Base-by-base conservation (phyloP, 2,113 vertebrate genomes). In the Choloepus hoffmanni region DNA sequence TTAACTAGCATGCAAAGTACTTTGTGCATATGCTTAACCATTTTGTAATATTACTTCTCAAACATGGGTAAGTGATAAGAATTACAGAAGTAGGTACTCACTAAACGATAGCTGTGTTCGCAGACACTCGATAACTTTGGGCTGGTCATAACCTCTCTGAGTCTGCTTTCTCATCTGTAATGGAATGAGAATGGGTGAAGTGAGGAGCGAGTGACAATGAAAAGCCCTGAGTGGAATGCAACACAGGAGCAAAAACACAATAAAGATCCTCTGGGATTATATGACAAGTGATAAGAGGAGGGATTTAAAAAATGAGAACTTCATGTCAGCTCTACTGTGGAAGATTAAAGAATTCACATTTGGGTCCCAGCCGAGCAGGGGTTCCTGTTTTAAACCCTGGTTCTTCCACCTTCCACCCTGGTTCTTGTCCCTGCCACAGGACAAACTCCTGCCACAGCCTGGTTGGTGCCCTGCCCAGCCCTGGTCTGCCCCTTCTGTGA, bases 81-180 rank as follows among this genome's bases (percentile, higher is more conserved):
- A 77, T 82, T 78, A 19, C 24, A 83, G 67, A 67, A 60, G 45
- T n/a, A 89, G 67, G 33, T 82, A 45, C 62, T 96, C 83, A 36
- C 21, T 63, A 43, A 73, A 81, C 18, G 18, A 73, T 79, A 78
- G 23, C 72, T 60, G 1, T 63, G 7, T 82, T 79, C n/a, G 48
- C 65, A 50, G 62, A 62, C 12, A 11, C 50, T n/a, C 2, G 30
- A 58, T 85, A 85, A n/a, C 89, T n/a, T 67, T 43, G 70, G 48
- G 53, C 26, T 86, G n/a, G 40, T 18, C 28, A 14, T 36, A 28
- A 60, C 24, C 62, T 70, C 73, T 74, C 70, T 58, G 7, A 67
- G 18, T 70, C n/a, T 55, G 62, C 70, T 74, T 92, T 90, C 70
- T 73, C 43, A 23, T 94, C 73, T 67, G 28, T 76, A 79, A 7